phyloP scores from a whole-genome alignment of 1,140 invertebrate species.

The Drosophila ananassae region DNA sequence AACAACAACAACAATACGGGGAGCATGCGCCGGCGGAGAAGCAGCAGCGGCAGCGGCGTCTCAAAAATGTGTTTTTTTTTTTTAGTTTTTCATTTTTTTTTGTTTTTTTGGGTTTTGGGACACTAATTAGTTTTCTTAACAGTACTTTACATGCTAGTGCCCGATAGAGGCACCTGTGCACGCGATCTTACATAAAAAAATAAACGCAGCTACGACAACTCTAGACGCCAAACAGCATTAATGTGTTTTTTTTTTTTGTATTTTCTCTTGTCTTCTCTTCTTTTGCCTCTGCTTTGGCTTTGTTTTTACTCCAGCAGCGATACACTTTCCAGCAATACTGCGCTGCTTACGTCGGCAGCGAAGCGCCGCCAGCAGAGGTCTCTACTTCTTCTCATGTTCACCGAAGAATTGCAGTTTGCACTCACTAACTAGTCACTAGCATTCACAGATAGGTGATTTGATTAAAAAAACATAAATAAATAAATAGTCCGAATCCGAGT shows the following conservation, averaged over 20 bases:
- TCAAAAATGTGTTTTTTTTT: conserved; percentile 26
- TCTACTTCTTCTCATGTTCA: conserved; percentile 13
- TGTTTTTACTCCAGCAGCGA: conserved; percentile 56
- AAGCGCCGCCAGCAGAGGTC: conserved; percentile 13
- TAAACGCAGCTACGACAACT: conserved; percentile 11
- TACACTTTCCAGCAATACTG: conserved; percentile 43
- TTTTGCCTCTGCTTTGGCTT: conserved; percentile 33
- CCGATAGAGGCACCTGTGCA: conserved; percentile 58
- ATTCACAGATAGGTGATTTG: neutral
- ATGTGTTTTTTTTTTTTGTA: conserved; percentile 4
- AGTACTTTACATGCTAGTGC: conserved; percentile 31
- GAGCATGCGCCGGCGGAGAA: conserved; percentile 1
- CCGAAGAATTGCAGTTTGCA: conserved; percentile 4
- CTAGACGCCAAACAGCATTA: conserved; percentile 15
- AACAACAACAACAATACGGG: neutral
- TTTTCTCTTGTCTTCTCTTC: conserved; percentile 1
- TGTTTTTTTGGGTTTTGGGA: neutral
- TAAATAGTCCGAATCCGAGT: conserved; percentile 3
- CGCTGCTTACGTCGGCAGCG: conserved; percentile 37
- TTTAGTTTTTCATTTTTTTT: neutral
- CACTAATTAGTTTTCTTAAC: conserved; percentile 22
- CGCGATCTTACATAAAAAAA: conserved; percentile 41
- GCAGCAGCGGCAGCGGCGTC: conserved; percentile 1
- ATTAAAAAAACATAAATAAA: conserved; percentile 10
- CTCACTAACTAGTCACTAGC: conserved; percentile 1